phyloP scores from a whole-genome alignment of 2,888 invertebrate species.

The Elmis aenea region DNA sequence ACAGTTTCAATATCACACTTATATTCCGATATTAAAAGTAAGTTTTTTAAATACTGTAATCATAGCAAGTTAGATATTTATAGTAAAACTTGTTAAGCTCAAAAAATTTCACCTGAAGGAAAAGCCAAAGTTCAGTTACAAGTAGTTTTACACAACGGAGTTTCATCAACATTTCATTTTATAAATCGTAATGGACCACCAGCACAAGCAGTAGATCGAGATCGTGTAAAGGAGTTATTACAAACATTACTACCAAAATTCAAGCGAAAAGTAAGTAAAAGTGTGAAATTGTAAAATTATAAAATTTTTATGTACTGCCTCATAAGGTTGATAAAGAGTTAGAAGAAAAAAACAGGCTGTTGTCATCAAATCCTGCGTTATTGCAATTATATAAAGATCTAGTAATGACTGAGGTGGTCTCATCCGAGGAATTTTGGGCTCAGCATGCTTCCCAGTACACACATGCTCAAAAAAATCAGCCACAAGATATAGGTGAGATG shows the following conservation, averaged over 20 bases:
- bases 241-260: conserved; percentile 91
- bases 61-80: conserved; percentile 1
- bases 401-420: conserved; percentile 92
- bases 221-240: conserved; percentile 87
- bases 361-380: conserved; percentile 85
- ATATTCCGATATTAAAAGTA: conserved; percentile 94
- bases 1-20: conserved; percentile 89
- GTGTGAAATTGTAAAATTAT: background rate
- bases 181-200: conserved; percentile 79
- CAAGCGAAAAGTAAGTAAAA: conserved; percentile 72
- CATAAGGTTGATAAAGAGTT: conserved; percentile 43
- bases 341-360: conserved; percentile 59
- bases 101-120: conserved; percentile 95
- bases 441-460: conserved; percentile 78
- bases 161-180: conserved; percentile 96
- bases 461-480: conserved; percentile 63
- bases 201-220: conserved; percentile 83
- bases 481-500: conserved; percentile 75
- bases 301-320: background rate
- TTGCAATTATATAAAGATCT: conserved; percentile 94
- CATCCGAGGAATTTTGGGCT: conserved; percentile 97
- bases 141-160: conserved; percentile 89
- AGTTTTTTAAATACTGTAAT: conserved; percentile 36
- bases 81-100: conserved; percentile 45
- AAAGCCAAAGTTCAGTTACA: conserved; percentile 98